A percentile compares a stretch with the other conserved stretches of the same genome.
phyloP scores from a whole-genome alignment of 2,888 invertebrate genomes.

The Melieria picta region DNA sequence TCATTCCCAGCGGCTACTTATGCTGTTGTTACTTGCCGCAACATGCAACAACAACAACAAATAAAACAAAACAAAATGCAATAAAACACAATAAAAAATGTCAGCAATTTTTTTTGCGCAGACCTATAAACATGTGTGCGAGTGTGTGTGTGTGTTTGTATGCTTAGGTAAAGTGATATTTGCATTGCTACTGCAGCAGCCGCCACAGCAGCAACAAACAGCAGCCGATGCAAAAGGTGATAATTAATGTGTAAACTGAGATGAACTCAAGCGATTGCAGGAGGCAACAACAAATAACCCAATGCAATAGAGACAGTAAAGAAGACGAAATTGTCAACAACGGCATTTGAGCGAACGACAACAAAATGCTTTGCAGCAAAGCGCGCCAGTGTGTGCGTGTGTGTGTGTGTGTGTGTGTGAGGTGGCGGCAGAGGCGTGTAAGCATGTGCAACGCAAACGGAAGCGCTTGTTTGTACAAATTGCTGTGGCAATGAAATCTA shows the following conservation, averaged over 20 bases:
- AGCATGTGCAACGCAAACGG: neutral
- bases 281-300: conserved; percentile 29
- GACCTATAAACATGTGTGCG: neutral
- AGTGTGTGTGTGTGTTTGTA: conserved; percentile 2
- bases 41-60: conserved; percentile 1
- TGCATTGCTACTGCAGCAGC: conserved; percentile 37
- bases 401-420: no score
- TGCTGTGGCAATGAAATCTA: neutral
- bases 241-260: conserved; percentile 64
- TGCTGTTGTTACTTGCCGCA: conserved; percentile 16
- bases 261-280: conserved; percentile 44
- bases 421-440: no score
- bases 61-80: no score
- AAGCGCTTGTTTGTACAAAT: conserved; percentile 18
- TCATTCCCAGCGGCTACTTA: conserved; percentile 37
- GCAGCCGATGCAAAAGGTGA: conserved; percentile 52
- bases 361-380: neutral
- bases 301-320: conserved; percentile 9
- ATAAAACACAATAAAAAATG: no score
- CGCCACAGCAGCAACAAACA: conserved; percentile 38
- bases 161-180: conserved; percentile 21
- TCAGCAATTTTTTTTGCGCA: neutral
- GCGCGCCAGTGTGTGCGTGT: no score
- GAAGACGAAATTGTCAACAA: conserved; percentile 54
- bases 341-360: conserved; percentile 23